Base-by-base conservation (phyloP, 1,140 invertebrate genomes). In the Drosophila cardini region DNA sequence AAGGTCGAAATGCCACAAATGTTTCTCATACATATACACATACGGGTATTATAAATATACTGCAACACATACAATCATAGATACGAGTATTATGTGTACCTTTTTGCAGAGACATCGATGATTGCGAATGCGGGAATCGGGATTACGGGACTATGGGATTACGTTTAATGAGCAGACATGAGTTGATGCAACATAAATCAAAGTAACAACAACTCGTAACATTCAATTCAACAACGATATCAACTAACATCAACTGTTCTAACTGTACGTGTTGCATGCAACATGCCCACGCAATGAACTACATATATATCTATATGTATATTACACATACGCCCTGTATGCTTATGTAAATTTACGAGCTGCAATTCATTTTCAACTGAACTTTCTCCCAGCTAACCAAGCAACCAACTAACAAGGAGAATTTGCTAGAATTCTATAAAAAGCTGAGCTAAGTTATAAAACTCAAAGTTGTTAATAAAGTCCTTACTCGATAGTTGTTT, bases 61-160 rank as follows among this genome's bases (percentile, higher is more conserved):
- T 40, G 7, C 16, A 21, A 48, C 40, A 18, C 40, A 15, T 53
- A 13, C 8, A 48, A 26, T 40, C 50, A 18, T 10, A 50, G 40
- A 7, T 42, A 10, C 4, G 16, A 43, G 30, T 50, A 61, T 15
- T 18, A 26, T 40, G 48, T 30, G 13, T 50, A 34, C 46, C 38
- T 26, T 36, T 18, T 10, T n/a, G 30, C 60, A 43, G 45, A 26
- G 34, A 15, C 30, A 11, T 32, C 56, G 45, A 43, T 73, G 69
- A 58, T 64, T 68, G 57, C 69, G 45, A 58, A 74, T 74, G 60
- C 55, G 53, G 64, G 52, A 75, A 48, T 6, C 56, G 43, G 82
- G 53, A 71, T 63, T 48, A 73, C 11, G 56, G 65, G 81, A 74
- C 75, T 43, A 72, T 8, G 56, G 64, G 80, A 73, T 77, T 81